These are phyloP conservation scores for Catalaphyllia jardinei DNA, from an alignment of 64 coral and sea anemone species.

Conservation along the genomic window DNA sequence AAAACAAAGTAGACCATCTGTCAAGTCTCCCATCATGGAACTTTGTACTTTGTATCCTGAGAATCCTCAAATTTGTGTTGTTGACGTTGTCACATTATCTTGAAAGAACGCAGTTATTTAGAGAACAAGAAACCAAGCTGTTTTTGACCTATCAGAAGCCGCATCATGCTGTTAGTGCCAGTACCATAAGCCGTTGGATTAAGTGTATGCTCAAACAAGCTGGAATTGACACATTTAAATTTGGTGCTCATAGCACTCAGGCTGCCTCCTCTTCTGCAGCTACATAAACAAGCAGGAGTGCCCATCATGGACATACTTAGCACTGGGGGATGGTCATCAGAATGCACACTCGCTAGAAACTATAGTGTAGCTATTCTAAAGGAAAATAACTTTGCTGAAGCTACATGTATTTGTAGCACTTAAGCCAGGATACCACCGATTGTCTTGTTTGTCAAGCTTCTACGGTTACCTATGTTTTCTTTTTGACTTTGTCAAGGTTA, in stretches of 20 bases:
- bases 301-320: slow-evolving; percentile 20
- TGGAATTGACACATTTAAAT: slow-evolving; percentile 30
- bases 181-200: slow-evolving; percentile 41
- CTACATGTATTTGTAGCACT: no score
- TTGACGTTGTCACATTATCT: no score
- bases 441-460: no score
- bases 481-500: no score
- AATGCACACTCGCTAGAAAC: slow-evolving; percentile 23
- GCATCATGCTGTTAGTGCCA: slow-evolving; percentile 22
- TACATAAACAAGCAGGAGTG: slow-evolving; percentile 10
- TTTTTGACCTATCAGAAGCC: slow-evolving; percentile 11
- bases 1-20: not conserved
- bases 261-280: slow-evolving; percentile 31
- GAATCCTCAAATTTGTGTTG: not conserved
- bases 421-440: no score
- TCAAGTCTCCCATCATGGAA: slow-evolving; percentile 1
- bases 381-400: no score
- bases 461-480: no score
- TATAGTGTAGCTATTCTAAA: slow-evolving; percentile 19
- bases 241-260: slow-evolving; percentile 30
- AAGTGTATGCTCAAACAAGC: not conserved
- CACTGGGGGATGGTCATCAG: slow-evolving; percentile 22
- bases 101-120: no score
- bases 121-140: not conserved
- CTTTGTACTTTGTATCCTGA: slow-evolving; percentile 11